Evolutionary conservation across 1,140 invertebrate species (phyloP), one percentile per base, ranked within the genome.

Genomic region (Brachionus sp.): DNA sequence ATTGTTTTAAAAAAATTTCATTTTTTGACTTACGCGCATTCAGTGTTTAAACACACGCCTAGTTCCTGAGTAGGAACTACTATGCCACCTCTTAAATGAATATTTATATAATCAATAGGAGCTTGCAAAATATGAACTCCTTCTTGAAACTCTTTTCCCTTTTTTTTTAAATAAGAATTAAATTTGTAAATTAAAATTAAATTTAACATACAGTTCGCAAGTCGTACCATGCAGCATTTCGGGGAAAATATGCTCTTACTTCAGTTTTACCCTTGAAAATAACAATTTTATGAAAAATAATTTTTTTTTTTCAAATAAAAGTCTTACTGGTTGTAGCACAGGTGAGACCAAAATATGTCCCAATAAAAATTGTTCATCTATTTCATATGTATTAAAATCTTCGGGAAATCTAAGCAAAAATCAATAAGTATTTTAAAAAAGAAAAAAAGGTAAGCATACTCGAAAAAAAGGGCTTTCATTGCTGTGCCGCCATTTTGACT

Each of bases 301-400:
- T 57, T 10, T 39, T 39, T 16, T 53, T 23, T n/a, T 16, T 16
- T 19, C 16, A 33, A 16, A 66, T 37, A 2, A 46, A 46, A 5
- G 5, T 12, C 50, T 44, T 19, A 80, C 92, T 86, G 93, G 89
- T 84, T 92, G 88, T 19, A 95, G 87, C 57, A 94, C 92, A 7
- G 94, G 93, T 23, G 91, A 88, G 62, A 95, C 92, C 90, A 95
- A 91, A 4, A 95, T 89, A 16, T 91, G 88, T 23, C 94, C 94
- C 90, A 94, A 92, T 84, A 95, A 87, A 87, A 95, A 95, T 87
- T 94, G 92, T 0, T 90, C 89, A 87, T 94, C 93, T 57, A 95
- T 91, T 23, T 88, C 86, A 85, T 92, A 92, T 0, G 93, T 93
- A 5, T 86, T 86, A 5, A 84, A 84, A 86, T 95, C 93, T 5